Evolutionary conservation across 1,140 invertebrate genomes (phyloP).

Genomic region (Potamilus streckersoni): DNA sequence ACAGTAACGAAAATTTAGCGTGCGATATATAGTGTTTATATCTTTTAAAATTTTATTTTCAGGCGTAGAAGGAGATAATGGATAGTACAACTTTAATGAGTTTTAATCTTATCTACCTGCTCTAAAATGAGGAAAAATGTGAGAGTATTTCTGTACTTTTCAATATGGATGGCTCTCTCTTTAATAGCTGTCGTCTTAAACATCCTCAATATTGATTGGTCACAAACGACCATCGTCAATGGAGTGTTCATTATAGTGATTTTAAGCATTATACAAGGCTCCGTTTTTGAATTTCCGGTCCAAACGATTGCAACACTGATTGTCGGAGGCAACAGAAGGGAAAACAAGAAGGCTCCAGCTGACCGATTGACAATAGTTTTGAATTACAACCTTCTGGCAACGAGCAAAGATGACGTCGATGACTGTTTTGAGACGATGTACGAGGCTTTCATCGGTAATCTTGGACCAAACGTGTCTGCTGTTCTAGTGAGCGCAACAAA

Average conservation of each 20-base stretch:
- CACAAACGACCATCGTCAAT: conserved; percentile 41
- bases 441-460: conserved; percentile 57
- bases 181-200: conserved; percentile 44
- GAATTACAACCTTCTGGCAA: too few relatives aligned
- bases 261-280: conserved; percentile 52
- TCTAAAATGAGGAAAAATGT: conserved; percentile 33
- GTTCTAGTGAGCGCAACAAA: conserved; percentile 60
- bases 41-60: too few relatives aligned
- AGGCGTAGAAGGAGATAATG: too few relatives aligned
- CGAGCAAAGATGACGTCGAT: conserved; percentile 54
- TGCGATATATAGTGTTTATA: too few relatives aligned
- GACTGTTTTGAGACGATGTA: conserved; percentile 60
- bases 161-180: conserved; percentile 44
- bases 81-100: too few relatives aligned
- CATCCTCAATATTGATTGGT: conserved; percentile 55
- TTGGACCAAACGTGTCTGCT: conserved; percentile 48
- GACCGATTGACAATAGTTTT: conserved; percentile 52
- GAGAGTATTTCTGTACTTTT: conserved; percentile 49
- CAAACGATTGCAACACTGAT: conserved; percentile 54
- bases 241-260: conserved; percentile 49
- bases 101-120: too few relatives aligned
- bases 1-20: too few relatives aligned
- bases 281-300: conserved; percentile 55
- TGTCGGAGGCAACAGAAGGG: conserved; percentile 49
- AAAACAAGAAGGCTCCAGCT: conserved; percentile 27